These are phyloP conservation scores for Acipenser ruthenus DNA, from an alignment of 2,797 vertebrate species.

Conservation along the genomic window DNA sequence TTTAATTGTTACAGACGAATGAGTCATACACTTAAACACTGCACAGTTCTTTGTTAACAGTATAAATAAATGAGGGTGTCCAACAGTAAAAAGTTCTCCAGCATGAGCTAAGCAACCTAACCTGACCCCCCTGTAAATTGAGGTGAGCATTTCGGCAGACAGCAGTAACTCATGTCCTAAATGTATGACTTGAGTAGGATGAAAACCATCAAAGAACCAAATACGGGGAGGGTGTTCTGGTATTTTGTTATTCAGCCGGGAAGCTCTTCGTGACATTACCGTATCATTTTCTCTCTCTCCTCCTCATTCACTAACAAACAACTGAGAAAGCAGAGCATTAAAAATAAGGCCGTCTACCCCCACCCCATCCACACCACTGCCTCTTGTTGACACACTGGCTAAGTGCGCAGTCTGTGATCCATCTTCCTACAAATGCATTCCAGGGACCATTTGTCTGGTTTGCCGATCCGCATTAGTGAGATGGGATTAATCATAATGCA, in stretches of 20 bases:
- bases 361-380: neutral
- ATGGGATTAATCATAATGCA: conserved; percentile 33
- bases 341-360: neutral
- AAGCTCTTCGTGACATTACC: neutral
- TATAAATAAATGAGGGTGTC: too few relatives aligned
- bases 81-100: too few relatives aligned
- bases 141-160: neutral
- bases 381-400: conserved; percentile 31
- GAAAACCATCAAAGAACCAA: neutral
- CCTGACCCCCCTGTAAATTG: neutral
- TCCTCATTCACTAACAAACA: neutral
- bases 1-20: too few relatives aligned
- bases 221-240: neutral
- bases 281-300: neutral
- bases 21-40: too few relatives aligned
- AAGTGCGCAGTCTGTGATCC: conserved; percentile 32
- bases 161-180: neutral
- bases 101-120: too few relatives aligned
- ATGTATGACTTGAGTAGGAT: neutral
- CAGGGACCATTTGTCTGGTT: conserved; percentile 36
- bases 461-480: conserved; percentile 37
- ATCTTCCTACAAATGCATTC: conserved; percentile 26
- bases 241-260: neutral
- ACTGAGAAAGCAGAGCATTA: neutral
- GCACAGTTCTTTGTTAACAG: too few relatives aligned